Evolutionary conservation across 2,797 vertebrate species (phyloP).

Genomic region (Tarsius wallacei): DNA sequence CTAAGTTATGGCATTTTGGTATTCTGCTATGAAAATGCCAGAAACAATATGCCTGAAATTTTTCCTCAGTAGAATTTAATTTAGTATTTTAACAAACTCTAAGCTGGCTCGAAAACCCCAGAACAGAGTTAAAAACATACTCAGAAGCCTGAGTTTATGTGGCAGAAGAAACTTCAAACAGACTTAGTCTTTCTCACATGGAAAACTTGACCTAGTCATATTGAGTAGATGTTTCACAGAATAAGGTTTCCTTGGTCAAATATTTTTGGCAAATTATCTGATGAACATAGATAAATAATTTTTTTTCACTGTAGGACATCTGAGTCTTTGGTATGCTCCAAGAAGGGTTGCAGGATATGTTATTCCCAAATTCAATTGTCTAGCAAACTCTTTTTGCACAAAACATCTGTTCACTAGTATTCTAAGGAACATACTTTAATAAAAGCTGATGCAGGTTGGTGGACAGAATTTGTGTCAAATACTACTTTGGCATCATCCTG

Average conservation of each 20-base stretch:
- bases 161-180: not conserved
- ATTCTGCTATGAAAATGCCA: conserved; percentile 60
- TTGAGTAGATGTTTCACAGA: not conserved
- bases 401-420: conserved; percentile 40
- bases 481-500: not conserved
- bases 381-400: not conserved
- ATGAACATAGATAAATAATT: not conserved
- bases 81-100: conserved; percentile 66
- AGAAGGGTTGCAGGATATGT: not conserved
- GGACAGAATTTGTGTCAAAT: conserved; percentile 31
- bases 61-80: conserved; percentile 58
- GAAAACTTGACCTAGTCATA: conserved; percentile 1
- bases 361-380: conserved; percentile 44
- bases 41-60: conserved; percentile 54
- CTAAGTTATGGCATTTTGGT: conserved; percentile 58
- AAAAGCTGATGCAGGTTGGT: not conserved
- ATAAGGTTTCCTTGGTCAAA: not conserved
- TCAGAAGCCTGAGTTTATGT: not conserved
- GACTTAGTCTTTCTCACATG: not conserved
- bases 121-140: conserved; percentile 27
- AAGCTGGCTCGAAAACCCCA: not conserved
- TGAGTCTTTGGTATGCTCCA: not conserved
- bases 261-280: not conserved
- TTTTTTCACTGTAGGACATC: not conserved
- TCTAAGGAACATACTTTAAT: conserved; percentile 7